Conservation (phyloP, 2,797 vertebrate genomes). For the Enteromius treurensis region DNA sequence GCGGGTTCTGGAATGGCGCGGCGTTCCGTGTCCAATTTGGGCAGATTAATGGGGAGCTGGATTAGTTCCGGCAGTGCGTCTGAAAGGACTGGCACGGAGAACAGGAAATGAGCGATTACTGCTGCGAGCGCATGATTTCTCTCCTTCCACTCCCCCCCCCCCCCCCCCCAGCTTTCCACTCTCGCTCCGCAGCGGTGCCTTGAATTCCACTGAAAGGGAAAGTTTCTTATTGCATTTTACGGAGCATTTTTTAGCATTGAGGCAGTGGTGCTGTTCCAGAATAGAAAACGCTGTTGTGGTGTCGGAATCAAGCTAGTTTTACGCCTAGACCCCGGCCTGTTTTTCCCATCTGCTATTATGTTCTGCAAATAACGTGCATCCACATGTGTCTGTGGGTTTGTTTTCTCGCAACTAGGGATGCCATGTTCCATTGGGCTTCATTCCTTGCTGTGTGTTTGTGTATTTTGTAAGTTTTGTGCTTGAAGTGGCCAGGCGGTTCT, state of each 20-base stretch:
- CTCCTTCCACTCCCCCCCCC: constrained; percentile 25
- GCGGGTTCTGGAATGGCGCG: constrained; percentile 54
- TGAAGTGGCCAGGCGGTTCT: constrained; percentile 14
- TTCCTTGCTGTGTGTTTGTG: not conserved
- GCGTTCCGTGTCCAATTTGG: constrained; percentile 62
- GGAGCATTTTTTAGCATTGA: constrained; percentile 20
- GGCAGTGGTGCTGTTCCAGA: constrained; percentile 1
- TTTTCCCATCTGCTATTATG: not conserved
- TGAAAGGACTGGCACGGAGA: constrained; percentile 63
- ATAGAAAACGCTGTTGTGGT: not conserved
- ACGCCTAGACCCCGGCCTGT: not conserved
- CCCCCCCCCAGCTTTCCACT: constrained; percentile 18
- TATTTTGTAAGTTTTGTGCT: not conserved
- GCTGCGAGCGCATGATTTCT: constrained; percentile 60
- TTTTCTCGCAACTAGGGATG: constrained; percentile 25
- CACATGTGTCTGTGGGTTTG: constrained; percentile 44
- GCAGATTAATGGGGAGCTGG: constrained; percentile 66
- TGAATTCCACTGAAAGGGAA: constrained; percentile 40
- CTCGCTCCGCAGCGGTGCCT: constrained; percentile 23
- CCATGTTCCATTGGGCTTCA: not conserved
- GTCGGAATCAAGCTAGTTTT: constrained; percentile 20
- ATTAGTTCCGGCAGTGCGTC: constrained; percentile 66
- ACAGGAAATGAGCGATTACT: constrained; percentile 67
- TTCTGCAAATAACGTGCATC: not conserved
- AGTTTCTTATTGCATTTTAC: constrained; percentile 40